These are phyloP conservation scores for Chalcis sispes DNA, from an alignment of 2,888 invertebrate genomes.

Conservation along the genomic window DNA sequence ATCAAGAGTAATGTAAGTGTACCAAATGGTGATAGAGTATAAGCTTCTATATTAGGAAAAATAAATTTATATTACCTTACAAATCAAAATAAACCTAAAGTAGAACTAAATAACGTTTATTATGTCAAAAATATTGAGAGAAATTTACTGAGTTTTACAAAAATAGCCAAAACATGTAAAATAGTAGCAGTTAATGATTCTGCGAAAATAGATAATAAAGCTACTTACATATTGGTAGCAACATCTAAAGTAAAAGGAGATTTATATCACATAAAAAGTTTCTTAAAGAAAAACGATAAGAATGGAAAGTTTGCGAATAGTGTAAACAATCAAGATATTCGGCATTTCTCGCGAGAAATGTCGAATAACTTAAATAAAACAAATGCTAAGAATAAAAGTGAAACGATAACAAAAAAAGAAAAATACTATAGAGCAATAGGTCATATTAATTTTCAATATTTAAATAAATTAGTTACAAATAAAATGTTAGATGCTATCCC, in stretches of 20 bases:
- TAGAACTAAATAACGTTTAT: constrained; percentile 2
- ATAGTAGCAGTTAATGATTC: neutral
- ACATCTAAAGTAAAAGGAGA: too few species aligned
- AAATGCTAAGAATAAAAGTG: too few species aligned
- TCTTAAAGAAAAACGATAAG: neutral
- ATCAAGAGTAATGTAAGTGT: constrained; percentile 53
- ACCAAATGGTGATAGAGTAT: constrained; percentile 53
- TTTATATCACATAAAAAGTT: constrained; percentile 10
- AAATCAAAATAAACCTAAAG: constrained; percentile 6
- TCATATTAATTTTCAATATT: too few species aligned
- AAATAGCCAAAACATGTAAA: neutral
- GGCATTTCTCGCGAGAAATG: too few species aligned
- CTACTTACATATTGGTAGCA: neutral
- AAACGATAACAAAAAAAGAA: constrained; percentile 27
- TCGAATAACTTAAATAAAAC: too few species aligned
- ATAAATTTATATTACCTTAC: neutral
- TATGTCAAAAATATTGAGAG: neutral
- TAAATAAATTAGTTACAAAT: constrained; percentile 2
- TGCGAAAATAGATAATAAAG: constrained; percentile 8
- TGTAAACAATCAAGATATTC: too few species aligned
- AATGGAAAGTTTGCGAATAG: neutral
- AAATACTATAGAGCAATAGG: constrained; percentile 34
- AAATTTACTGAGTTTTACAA: neutral
- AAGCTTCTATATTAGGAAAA: constrained; percentile 28
- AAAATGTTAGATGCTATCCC: constrained; percentile 25